Conservation (phyloP, 2,113 vertebrate species). For the Clarias macrocephalus region DNA sequence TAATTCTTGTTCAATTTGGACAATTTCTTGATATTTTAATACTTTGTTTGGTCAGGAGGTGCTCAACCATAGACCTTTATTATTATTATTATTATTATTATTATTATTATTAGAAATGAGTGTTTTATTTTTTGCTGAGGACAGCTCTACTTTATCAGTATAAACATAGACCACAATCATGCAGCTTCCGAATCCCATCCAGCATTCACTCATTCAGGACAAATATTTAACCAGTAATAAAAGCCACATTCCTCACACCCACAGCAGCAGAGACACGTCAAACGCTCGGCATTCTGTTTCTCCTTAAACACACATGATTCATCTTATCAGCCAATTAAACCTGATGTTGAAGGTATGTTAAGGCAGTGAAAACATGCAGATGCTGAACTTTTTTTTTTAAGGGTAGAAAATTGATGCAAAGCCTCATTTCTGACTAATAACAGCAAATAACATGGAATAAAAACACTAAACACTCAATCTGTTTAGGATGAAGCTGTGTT, state of each 20-base stretch:
- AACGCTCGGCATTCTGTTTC: background rate
- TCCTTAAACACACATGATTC: background rate
- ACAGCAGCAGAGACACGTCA: conserved; percentile 11
- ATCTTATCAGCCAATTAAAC: background rate
- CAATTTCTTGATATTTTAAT: background rate
- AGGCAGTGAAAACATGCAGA: background rate
- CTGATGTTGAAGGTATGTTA: background rate
- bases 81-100: too few relatives aligned
- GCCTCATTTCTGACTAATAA: background rate
- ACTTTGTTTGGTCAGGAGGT: background rate
- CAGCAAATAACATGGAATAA: background rate
- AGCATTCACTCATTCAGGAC: background rate
- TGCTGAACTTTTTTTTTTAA: background rate
- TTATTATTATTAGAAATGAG: too few relatives aligned
- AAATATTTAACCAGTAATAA: conserved; percentile 30
- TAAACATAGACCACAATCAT: conserved; percentile 7
- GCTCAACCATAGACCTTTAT: background rate
- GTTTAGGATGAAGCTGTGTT: too few relatives aligned
- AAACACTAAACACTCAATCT: background rate
- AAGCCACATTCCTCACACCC: background rate
- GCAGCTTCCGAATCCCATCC: background rate
- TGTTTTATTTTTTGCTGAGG: too few relatives aligned
- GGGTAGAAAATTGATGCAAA: background rate
- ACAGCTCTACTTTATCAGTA: background rate
- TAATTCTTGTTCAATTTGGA: background rate